Conservation (phyloP, 2,113 vertebrate species). For the Periophthalmus modestus region DNA sequence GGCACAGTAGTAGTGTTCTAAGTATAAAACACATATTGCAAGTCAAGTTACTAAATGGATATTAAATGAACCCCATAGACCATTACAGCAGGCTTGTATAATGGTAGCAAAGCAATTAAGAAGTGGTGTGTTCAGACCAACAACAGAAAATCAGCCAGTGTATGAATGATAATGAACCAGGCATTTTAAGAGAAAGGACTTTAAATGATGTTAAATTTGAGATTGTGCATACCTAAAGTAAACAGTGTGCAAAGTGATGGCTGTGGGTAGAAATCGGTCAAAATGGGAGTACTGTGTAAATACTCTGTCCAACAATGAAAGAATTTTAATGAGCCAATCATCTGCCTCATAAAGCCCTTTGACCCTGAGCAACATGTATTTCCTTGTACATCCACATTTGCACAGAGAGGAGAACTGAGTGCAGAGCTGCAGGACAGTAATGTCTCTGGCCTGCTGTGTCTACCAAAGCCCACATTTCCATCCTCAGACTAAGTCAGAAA, state of each 20-base stretch:
- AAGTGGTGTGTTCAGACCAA: slow-evolving; percentile 17
- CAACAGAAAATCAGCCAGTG: slow-evolving; percentile 40
- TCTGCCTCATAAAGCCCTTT: slow-evolving; percentile 63
- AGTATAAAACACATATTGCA: slow-evolving; percentile 25
- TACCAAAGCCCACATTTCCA: slow-evolving; percentile 30
- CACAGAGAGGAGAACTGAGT: slow-evolving; percentile 38
- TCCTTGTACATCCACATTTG: slow-evolving; percentile 68
- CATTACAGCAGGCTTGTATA: slow-evolving; percentile 77
- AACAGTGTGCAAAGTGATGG: slow-evolving; percentile 74
- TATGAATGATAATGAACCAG: slow-evolving; percentile 31
- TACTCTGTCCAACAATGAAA: slow-evolving; percentile 55
- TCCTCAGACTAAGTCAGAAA: slow-evolving; percentile 26
- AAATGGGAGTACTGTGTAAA: slow-evolving; percentile 48
- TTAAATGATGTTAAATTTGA: slow-evolving; percentile 49
- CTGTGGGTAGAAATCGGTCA: slow-evolving; percentile 61
- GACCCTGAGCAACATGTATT: slow-evolving; percentile 76
- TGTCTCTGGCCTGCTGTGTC: slow-evolving; percentile 37
- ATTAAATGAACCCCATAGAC: slow-evolving; percentile 42
- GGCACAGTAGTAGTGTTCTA: slow-evolving; percentile 57
- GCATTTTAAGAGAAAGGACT: slow-evolving; percentile 24
- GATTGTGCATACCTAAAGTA: slow-evolving; percentile 37
- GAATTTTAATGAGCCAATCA: slow-evolving; percentile 65
- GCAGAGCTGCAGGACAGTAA: slow-evolving; percentile 21
- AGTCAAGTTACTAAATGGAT: slow-evolving; percentile 11
- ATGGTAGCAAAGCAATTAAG: slow-evolving; percentile 29